Percentiles rank a stretch among this genome's conserved stretches.
Evolutionary conservation across 2,888 invertebrate genomes (phyloP).

Genomic region (Scelioninae gen. 1): DNA sequence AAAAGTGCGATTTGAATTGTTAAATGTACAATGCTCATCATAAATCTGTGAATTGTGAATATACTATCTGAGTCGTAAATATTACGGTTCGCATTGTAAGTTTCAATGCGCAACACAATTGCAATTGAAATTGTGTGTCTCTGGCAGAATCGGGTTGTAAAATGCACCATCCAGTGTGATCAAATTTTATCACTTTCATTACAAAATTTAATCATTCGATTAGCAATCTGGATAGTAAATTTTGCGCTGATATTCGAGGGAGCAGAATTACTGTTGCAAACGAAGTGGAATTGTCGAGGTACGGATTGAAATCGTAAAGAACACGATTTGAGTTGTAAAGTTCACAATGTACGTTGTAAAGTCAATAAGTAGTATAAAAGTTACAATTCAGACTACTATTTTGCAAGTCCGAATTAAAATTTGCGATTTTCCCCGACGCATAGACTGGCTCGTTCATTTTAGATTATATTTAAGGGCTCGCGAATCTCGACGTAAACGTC

Average conservation of each 20-base stretch:
- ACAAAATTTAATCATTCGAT: no score
- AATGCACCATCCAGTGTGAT: not conserved
- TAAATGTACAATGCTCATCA: constrained; percentile 66
- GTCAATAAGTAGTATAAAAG: constrained; percentile 18
- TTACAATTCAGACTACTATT: constrained; percentile 28
- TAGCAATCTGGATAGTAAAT: not conserved
- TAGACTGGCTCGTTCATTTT: constrained; percentile 52
- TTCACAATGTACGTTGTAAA: constrained; percentile 42
- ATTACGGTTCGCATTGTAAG: constrained; percentile 36
- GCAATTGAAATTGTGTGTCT: not conserved
- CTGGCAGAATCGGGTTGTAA: not conserved
- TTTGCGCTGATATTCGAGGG: constrained; percentile 1
- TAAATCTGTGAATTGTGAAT: constrained; percentile 68
- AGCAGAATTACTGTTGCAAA: constrained; percentile 10
- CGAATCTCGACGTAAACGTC: constrained; percentile 42
- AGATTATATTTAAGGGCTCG: constrained; percentile 46
- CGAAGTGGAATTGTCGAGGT: constrained; percentile 15
- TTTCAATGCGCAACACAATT: constrained; percentile 12
- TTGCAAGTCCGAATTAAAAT: constrained; percentile 29
- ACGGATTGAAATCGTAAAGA: constrained; percentile 10
- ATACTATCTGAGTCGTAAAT: constrained; percentile 59
- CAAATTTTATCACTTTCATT: not conserved
- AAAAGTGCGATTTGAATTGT: constrained; percentile 57
- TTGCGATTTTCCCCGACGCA: constrained; percentile 50
- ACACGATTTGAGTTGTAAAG: constrained; percentile 39